A percentile compares a stretch with the other conserved stretches of the same genome.
Evolutionary conservation across 2,113 vertebrate species (phyloP).

Genomic region (Triplophysa rosa): DNA sequence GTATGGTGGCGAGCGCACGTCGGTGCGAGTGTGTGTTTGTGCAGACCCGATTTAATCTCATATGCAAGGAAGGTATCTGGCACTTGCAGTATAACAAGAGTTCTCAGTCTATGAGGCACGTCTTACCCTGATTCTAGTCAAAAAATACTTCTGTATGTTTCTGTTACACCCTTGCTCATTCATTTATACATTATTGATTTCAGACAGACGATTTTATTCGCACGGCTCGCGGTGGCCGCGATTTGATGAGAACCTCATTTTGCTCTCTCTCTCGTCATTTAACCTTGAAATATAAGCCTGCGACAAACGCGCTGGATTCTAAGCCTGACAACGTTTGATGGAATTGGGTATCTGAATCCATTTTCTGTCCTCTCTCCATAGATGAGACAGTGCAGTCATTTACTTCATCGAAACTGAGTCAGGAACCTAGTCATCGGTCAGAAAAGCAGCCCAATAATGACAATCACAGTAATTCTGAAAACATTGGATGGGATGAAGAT

Average conservation of each 20-base stretch:
- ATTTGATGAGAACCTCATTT: constrained; percentile 2
- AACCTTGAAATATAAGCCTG: constrained; percentile 29
- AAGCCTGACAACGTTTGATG: constrained; percentile 27
- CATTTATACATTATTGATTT: constrained; percentile 26
- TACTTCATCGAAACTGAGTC: constrained; percentile 7
- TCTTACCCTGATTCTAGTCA: background rate
- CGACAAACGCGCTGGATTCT: constrained; percentile 3
- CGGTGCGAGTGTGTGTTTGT: background rate
- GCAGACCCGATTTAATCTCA: constrained; percentile 23
- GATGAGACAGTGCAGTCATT: constrained; percentile 26
- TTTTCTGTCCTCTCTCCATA: constrained; percentile 17
- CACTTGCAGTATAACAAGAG: background rate
- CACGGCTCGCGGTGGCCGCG: background rate
- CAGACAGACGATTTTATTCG: background rate
- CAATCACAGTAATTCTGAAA: constrained; percentile 18
- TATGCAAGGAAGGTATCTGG: background rate
- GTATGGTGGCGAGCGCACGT: background rate
- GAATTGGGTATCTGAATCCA: constrained; percentile 24
- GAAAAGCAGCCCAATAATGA: constrained; percentile 30
- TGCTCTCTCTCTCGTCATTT: constrained; percentile 17
- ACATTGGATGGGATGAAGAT: constrained; percentile 18
- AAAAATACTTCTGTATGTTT: background rate
- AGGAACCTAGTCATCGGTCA: constrained; percentile 18
- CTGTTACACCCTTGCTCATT: background rate
- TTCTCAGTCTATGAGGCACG: background rate